Evolutionary conservation across 2,113 vertebrate genomes (phyloP).

Genomic region (Poeciliopsis prolifica): DNA sequence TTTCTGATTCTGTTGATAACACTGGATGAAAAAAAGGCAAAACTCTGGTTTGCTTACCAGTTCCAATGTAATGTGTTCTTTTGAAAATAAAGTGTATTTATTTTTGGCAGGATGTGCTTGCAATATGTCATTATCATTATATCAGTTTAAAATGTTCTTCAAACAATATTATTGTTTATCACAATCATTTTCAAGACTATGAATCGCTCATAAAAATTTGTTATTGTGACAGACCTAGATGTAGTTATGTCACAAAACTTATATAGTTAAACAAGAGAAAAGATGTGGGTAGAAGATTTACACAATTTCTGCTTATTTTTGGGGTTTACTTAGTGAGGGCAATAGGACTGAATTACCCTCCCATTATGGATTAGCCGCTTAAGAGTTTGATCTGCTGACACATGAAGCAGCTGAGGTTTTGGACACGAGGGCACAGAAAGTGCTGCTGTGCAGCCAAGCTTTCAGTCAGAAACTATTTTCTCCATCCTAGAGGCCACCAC

Average conservation of each 20-base stretch:
- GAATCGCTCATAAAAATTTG: too few relatives aligned
- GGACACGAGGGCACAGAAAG: neutral
- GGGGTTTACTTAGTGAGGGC: neutral
- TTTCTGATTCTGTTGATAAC: too few relatives aligned
- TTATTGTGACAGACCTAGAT: neutral
- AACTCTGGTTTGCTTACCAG: too few relatives aligned
- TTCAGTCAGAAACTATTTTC: constrained; percentile 1
- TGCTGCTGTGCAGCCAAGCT: neutral
- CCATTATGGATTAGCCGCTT: neutral
- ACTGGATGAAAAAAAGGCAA: too few relatives aligned
- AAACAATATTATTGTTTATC: too few relatives aligned
- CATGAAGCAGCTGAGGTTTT: neutral
- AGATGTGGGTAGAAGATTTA: neutral
- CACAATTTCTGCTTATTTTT: neutral
- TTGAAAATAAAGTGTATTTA: too few relatives aligned
- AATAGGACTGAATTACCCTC: neutral
- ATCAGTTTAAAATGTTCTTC: too few relatives aligned
- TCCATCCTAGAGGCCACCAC: neutral
- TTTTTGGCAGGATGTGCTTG: too few relatives aligned
- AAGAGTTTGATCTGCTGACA: constrained; percentile 4
- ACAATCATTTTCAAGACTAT: too few relatives aligned
- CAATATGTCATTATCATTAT: too few relatives aligned
- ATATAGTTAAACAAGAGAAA: neutral
- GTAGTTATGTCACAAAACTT: neutral
- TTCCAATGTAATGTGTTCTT: too few relatives aligned